Base-by-base conservation (phyloP, 2,113 vertebrate species). In the Ceratotherium simum region DNA sequence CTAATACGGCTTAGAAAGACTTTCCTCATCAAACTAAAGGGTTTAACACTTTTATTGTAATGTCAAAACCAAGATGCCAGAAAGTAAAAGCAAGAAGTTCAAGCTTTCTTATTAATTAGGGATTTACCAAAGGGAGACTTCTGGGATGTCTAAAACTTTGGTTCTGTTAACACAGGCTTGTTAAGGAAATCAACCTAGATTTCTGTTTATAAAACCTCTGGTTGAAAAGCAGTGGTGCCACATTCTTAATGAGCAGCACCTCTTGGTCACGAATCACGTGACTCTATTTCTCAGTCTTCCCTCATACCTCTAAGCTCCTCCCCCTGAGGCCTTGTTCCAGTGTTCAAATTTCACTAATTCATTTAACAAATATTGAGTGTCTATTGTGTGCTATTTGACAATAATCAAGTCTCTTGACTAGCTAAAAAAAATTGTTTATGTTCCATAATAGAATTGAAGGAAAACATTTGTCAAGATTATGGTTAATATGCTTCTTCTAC, bases 31-130 rank as follows among this genome's bases (percentile, higher is more conserved):
- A 86, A 89, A 67, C 23, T 46, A 89, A 60, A 94, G 8, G n/a
- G 23, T 48, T 91, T 79, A 72, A 51, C 27, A n/a, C 86, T 88
- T 65, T 80, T 65, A 92, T 88, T 69, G 60, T 80, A 62, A 58
- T 86, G 20, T 81, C 78, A 96, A 91, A 70, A 83, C 13, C 20
- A 85, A 93, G 14, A 75, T 56, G 91, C 16, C 42, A 70, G 39
- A 80, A 96, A 83, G 23, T 73, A 93, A 89, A 96, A 93, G 21
- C 39, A 95, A 78, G 39, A 91, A 83, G 4, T 48, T 96, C 13
- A 21, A 72, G 8, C 36, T 94, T 88, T 93, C 76, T 65, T 91
- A 7, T 8, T 75, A 85, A 85, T 25, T 54, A 58, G 91, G 13
- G 17, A 36, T 65, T 96, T 62, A 83, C n/a, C 58, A 90, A 85